A percentile compares a stretch with the other conserved stretches of the same genome.
These are phyloP conservation scores for Chloropsis hardwickii DNA, from an alignment of 2,113 vertebrate species.

Conservation along the genomic window DNA sequence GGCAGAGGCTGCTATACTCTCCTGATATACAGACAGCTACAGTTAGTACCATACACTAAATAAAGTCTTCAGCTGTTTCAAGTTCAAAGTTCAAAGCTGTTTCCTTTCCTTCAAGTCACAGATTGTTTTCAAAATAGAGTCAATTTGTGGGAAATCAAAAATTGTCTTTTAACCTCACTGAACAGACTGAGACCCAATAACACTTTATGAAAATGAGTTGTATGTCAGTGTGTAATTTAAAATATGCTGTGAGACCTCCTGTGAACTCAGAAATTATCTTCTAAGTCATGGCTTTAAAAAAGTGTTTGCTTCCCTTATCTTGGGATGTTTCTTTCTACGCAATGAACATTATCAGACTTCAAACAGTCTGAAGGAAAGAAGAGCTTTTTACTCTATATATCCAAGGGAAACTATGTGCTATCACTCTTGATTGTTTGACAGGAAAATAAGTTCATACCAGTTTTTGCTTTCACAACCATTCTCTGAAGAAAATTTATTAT, in stretches of 20 bases:
- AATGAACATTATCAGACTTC: not conserved
- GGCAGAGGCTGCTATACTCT: not conserved
- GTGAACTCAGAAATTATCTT: not conserved
- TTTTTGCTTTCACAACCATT: not conserved
- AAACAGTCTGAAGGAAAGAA: not conserved
- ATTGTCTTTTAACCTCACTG: not conserved
- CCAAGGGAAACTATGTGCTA: not conserved
- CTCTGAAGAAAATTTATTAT: not conserved
- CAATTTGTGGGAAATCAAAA: not conserved
- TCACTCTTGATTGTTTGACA: not conserved
- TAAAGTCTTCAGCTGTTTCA: not conserved
- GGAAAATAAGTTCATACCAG: not conserved
- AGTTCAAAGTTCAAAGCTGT: not conserved
- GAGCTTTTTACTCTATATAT: not conserved
- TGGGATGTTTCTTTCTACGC: not conserved
- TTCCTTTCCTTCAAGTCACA: not conserved
- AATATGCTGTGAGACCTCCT: not conserved
- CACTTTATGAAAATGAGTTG: not conserved
- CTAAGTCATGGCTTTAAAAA: not conserved
- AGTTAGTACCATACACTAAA: not conserved
- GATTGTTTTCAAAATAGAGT: not conserved
- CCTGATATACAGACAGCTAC: not conserved
- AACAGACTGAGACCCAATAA: not conserved
- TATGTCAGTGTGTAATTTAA: not conserved
- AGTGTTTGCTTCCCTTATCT: not conserved